Conservation (phyloP, 2,797 vertebrate species). For the Ibycter americanus region DNA sequence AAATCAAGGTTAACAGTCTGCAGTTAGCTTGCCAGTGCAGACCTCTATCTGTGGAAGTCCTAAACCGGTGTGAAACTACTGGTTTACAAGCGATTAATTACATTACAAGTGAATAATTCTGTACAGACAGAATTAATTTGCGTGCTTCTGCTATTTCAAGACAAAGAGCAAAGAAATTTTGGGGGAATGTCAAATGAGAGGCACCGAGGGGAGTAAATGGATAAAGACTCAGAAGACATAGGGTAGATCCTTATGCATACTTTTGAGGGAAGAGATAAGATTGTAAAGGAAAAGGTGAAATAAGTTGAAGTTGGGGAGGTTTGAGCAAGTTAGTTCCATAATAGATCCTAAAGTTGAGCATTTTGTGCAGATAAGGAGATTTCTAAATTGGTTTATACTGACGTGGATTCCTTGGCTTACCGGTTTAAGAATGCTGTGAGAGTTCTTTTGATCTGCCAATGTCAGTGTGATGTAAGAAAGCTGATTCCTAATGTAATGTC, state of each 20-base stretch:
- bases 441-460: neutral
- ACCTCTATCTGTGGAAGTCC: neutral
- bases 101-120: neutral
- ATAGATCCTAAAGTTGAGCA: neutral
- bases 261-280: fast-evolving
- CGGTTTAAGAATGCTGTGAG: neutral
- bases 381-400: neutral
- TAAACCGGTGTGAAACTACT: neutral
- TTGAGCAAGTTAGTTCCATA: neutral
- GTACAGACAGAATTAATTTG: neutral
- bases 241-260: neutral
- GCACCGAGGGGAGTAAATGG: neutral
- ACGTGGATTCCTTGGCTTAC: neutral
- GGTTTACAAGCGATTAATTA: neutral
- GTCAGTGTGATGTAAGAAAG: neutral
- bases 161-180: neutral
- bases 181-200: neutral
- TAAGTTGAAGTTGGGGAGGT: neutral
- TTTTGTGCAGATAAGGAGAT: neutral
- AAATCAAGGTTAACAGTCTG: neutral
- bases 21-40: neutral
- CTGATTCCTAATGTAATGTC: neutral
- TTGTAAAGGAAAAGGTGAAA: neutral
- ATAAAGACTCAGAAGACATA: neutral
- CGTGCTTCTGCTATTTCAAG: neutral